Base-by-base conservation (phyloP, 2,797 vertebrate species). In the Psittacula echo region DNA sequence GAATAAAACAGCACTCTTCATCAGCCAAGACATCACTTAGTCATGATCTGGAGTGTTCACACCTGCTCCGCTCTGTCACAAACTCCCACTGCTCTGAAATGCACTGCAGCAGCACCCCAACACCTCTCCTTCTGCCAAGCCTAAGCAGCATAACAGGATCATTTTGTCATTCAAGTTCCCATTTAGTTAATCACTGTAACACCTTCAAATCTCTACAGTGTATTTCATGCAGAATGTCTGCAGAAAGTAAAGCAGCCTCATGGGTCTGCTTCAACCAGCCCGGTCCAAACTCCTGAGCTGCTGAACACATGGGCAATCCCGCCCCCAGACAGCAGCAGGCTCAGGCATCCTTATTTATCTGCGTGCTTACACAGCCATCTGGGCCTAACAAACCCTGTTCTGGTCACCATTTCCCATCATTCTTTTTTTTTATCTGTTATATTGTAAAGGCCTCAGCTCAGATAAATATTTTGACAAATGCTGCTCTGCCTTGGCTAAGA, bases 31-130 rank as follows among this genome's bases (percentile, higher is more conserved):
- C 67, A 58, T 45, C 93, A 91, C 88, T 96, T 89, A 89, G 90
- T 94, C 93, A 94, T 94, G 93, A 93, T 92, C 83, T 89, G 68
- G 78, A 94, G 88, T 19, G 84, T n/a, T 97, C 85, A 65, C 95
- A 96, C 95, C 95, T 92, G 95, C 95, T 90, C 70, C 0, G 2
- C 94, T 73, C 87, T 60, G 87, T 45, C 91, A 85, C 86, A 44
- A 50, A 45, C 82, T 80, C 89, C 87, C 87, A 87, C 89, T 60
- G 91, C 91, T 97, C 93, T 27, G 4, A 67, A 58, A 51, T 0
- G 9, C 56, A 11, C 78, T 19, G 54, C 88, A 54, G 92, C 94
- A 95, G 93, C 93, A 78, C 71, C 85, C 91, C 15, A 0, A 74
- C 91, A 85, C 94, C 65, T 94, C 91, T 90, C 44, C 83, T 64